phyloP scores from a whole-genome alignment of 2,888 invertebrate genomes.

The Polietes domitor region DNA sequence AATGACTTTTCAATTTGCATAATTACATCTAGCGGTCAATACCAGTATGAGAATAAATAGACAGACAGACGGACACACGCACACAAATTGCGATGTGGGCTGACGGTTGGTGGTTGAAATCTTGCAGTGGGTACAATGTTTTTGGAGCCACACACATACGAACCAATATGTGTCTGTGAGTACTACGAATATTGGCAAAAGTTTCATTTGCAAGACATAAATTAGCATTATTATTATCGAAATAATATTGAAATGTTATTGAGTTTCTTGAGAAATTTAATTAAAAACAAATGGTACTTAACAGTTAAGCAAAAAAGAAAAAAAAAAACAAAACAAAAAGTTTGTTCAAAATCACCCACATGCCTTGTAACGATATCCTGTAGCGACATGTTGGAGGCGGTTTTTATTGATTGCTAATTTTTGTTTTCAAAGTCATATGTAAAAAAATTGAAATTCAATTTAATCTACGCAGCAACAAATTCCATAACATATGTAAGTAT shows the following conservation, averaged over 20 bases:
- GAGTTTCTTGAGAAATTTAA: background rate
- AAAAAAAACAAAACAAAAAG: background rate
- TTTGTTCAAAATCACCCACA: background rate
- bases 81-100: background rate
- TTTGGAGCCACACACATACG: background rate
- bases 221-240: background rate
- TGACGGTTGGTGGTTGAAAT: background rate
- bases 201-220: background rate
- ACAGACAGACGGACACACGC: no score
- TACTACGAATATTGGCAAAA: background rate
- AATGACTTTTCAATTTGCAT: slow-evolving; percentile 49
- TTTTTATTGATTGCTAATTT: background rate
- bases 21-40: slow-evolving; percentile 31
- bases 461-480: no score
- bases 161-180: no score
- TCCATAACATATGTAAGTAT: no score
- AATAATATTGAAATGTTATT: slow-evolving; percentile 8
- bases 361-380: background rate
- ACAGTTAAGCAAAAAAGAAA: background rate
- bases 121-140: background rate
- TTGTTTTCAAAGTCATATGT: no score
- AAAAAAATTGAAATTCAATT: no score
- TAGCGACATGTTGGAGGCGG: background rate
- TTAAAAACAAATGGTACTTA: background rate
- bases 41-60: background rate